These are phyloP conservation scores for Azemiops feae DNA, from an alignment of 2,113 vertebrate genomes.

Conservation along the genomic window DNA sequence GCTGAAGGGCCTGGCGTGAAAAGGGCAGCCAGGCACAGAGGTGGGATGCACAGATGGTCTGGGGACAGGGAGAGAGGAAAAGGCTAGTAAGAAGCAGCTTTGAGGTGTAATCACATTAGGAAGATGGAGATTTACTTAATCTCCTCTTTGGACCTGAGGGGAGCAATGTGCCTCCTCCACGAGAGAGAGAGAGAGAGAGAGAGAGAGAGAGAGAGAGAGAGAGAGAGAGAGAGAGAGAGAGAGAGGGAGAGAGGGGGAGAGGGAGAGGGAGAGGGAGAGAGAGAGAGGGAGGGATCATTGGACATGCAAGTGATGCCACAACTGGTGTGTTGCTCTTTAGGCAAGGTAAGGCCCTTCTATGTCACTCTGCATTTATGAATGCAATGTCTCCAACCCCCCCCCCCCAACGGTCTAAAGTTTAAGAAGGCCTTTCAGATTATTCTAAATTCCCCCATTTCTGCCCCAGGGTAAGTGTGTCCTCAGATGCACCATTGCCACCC, in stretches of 20 bases:
- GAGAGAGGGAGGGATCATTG: too few species aligned
- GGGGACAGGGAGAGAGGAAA: not conserved
- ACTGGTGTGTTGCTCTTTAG: not conserved
- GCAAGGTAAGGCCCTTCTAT: not conserved
- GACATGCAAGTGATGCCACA: not conserved
- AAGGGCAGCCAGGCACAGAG: not conserved
- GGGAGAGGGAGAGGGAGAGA: too few species aligned
- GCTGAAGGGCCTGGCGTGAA: not conserved
- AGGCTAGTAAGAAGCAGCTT: not conserved
- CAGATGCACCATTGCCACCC: not conserved
- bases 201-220: too few species aligned
- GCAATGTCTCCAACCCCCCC: not conserved
- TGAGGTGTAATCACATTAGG: not conserved
- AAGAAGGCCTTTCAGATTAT: not conserved
- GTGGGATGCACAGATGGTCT: not conserved
- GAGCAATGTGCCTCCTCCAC: not conserved
- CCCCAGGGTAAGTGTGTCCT: not conserved
- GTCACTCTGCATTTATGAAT: not conserved
- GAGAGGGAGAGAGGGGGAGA: too few species aligned
- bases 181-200: not conserved
- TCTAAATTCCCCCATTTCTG: not conserved
- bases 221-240: not conserved
- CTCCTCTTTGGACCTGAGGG: not conserved
- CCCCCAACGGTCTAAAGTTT: not conserved
- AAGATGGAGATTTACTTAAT: not conserved